Base-by-base conservation (phyloP, 2,888 invertebrate genomes). In the Argynnis bischoffii region DNA sequence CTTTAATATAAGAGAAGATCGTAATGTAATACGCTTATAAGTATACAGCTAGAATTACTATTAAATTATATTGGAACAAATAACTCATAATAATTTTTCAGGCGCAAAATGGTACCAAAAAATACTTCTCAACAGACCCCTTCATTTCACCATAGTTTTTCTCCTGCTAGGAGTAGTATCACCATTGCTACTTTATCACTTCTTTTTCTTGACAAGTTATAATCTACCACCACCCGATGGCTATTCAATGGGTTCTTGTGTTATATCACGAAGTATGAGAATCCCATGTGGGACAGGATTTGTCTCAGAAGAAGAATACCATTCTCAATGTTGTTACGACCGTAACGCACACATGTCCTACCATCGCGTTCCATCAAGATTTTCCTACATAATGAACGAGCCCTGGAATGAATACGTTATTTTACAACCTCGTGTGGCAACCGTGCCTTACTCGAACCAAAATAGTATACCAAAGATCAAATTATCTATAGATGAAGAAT, bases 291-390 rank as follows among this genome's bases (percentile, higher is more conserved):
- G 93, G 3, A n/a, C 72, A 0, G 90, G 86, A 1, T 75, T 79
- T 18, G 76, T 86, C 1, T 67, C 84, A 0, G 77, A 79, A 14
- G 71, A 76, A 0, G 77, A 89, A 64, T 94, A 94, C 72, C 86
- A 86, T 53, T 72, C 78, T 0, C 87, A 91, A 69, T 94, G 94
- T 74, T 94, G 94, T 73, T 94, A 93, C 77, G 92, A 93, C 68
- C 77, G 81, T 2, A 79, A 78, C 18, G 79, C 79, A 13, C 59
- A 81, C n/a, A 67, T 87, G 21, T 94, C 94, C 75, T 94, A 87
- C 73, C 94, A 94, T 72, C 85, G 93, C 64, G 81, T 89, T 16
- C 94, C 94, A 0, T 93, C 94, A 0, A 81, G 89, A 63, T 93
- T 93, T 77, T 90, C 92, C 2, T 94, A 94, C 73, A 75, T 88